Base-by-base conservation (phyloP, 2,797 vertebrate species). In the Amblyopsis hoosieri region DNA sequence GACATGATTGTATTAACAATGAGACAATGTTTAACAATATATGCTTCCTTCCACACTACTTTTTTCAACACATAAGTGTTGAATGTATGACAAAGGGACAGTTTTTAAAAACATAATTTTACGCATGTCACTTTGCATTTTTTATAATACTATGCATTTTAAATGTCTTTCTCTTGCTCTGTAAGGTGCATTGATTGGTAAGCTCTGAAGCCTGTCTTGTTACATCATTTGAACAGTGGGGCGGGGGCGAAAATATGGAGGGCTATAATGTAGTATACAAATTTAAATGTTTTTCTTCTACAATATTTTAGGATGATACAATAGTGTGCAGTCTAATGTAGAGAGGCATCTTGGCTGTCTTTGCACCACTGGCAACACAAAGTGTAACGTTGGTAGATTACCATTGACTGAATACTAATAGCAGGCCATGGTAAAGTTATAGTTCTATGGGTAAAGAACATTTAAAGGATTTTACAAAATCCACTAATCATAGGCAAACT, bases 131-230 rank as follows among this genome's bases (percentile, higher is more conserved):
- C 70, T 85, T 68, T 80, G 67, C 77, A 73, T 66, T 45, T 69
- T 74, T 79, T 69, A 70, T 71, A 74, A 85, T 88, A 89, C 92
- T 94, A 93, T 94, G 92, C 92, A 93, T 87, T 89, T 61, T 66
- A 81, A 77, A 81, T 79, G 69, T 85, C 52, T 87, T 75, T 60
- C 23, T 55, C 12, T 55, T 37, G 12, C 45, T 64, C 62, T 66
- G 73, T 71, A 54, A 79, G 81, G 84, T 90, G 85, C 86, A 82
- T 57, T 68, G 64, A n/a, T n/a, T n/a, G n/a, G 67, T 79, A 46
- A 53, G 49, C 69, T 60, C 72, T 80, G 82, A 81, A 67, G 69
- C 75, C 65, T 65, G 78, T 86, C 72, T 53, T 52, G 46, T 68
- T 68, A 62, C n/a, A 14, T 49, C 50, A 50, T 50, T 14, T 62